A percentile compares a stretch with the other conserved stretches of the same genome.
Conservation (phyloP, 2,113 vertebrate genomes). For the Pseudopipra pipra region DNA sequence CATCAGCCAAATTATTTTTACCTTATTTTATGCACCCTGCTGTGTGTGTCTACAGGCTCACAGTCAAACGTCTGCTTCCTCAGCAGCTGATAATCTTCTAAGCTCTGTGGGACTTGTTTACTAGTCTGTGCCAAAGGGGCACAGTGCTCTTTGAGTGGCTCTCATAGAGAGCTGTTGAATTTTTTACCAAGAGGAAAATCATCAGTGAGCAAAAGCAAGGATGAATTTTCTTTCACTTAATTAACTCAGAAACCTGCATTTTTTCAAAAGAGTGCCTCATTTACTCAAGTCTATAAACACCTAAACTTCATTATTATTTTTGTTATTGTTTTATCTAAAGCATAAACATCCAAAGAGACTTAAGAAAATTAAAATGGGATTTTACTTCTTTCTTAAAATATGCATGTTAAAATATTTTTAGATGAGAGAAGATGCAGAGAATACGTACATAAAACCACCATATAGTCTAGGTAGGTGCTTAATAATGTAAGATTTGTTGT, state of each 20-base stretch:
- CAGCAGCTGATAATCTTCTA: slow-evolving; percentile 44
- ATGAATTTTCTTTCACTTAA: not conserved
- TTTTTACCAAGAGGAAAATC: slow-evolving; percentile 32
- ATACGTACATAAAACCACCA: not conserved
- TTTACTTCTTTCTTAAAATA: not conserved
- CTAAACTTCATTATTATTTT: not conserved
- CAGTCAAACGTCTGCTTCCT: slow-evolving; percentile 64
- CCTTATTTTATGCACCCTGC: slow-evolving; percentile 52
- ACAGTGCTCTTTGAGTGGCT: slow-evolving; percentile 11
- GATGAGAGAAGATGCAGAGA: not conserved
- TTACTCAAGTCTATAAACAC: not conserved
- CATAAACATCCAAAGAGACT: not conserved
- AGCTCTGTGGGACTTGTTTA: slow-evolving; percentile 30
- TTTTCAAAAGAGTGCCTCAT: not conserved
- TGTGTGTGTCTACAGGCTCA: slow-evolving; percentile 54
- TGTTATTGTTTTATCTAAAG: not conserved
- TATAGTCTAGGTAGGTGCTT: not conserved
- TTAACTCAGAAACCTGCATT: not conserved
- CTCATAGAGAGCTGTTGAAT: not conserved
- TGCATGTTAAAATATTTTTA: not conserved
- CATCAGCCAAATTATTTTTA: slow-evolving; percentile 57
- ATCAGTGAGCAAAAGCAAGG: not conserved
- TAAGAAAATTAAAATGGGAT: not conserved
- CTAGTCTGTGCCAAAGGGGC: not conserved
- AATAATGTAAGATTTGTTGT: not conserved